Base-by-base conservation (phyloP, 2,797 vertebrate species). In the Staurois parvus region DNA sequence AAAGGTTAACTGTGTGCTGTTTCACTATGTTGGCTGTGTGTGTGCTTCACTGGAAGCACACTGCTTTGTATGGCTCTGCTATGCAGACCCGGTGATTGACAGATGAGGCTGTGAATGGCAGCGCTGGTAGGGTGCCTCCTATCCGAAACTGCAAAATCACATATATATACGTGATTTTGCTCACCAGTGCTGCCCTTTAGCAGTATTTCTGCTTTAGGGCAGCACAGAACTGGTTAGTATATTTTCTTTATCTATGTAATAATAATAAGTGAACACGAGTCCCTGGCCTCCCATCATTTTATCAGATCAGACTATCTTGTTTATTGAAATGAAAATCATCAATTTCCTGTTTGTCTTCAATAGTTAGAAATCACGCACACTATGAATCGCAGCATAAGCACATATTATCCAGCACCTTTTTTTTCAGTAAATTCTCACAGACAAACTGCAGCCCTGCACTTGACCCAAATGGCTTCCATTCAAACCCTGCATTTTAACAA, bases 351-450 rank as follows among this genome's bases (percentile, higher is more conserved):
- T 56, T 81, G 30, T 40, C 30, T 72, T 72, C 45, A 52, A 52
- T 81, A 72, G 68, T 59, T 15, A 62, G 66, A 81, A 52, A 72
- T 69, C 19, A 48, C 70, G 30, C 28, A 34, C 62, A 83, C 28
- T 52, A 74, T 24, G 29, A 42, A 75, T 83, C n/a, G 28, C 42
- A 34, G 34, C 76, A 69, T 52, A 34, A 34, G 48, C 68, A 13
- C 29, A 77, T 56, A 76, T 76, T 21, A 78, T 78, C 32, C 52
- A 66, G 76, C 68, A 67, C 26, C 2, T 45, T 59, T 84, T 79
- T 77, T 72, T 52, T n/a, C 48, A 73, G 70, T 85, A 77, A 88
- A 86, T 86, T 84, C 84, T 68, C 74, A 42, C 72, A 84, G 69
- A 83, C n/a, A 72, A 84, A 70, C 8, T 84, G 81, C 59, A 86